These are phyloP conservation scores for Toxotes chatareus DNA, from an alignment of 2,113 vertebrate species.

Conservation along the genomic window DNA sequence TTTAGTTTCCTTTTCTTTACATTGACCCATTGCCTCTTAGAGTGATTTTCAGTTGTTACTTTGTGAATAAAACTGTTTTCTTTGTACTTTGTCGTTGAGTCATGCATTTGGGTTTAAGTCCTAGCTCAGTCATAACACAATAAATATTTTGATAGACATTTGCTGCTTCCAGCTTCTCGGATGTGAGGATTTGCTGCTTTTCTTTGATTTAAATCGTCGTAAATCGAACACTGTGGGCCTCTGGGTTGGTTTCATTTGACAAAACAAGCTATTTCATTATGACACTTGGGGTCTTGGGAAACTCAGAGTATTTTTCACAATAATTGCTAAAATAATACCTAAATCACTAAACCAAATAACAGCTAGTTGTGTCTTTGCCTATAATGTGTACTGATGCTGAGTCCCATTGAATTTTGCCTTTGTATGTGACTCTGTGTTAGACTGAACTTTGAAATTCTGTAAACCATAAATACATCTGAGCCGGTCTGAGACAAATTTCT, in stretches of 20 bases:
- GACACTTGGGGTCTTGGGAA: not conserved
- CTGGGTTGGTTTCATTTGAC: not conserved
- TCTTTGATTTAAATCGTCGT: not conserved
- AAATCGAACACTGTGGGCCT: not conserved
- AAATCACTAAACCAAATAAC: not conserved
- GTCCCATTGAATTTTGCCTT: not conserved
- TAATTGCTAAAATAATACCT: not conserved
- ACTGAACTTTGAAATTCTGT: not conserved
- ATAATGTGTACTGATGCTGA: not conserved
- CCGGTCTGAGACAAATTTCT: not conserved
- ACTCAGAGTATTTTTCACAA: not conserved
- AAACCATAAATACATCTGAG: conserved; percentile 4
- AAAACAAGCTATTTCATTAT: not conserved
- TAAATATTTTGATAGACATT: not conserved
- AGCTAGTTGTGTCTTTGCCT: not conserved
- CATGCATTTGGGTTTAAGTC: too few relatives aligned
- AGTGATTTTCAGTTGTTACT: too few relatives aligned
- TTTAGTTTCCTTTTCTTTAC: too few relatives aligned
- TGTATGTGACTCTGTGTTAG: not conserved
- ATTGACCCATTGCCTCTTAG: too few relatives aligned
- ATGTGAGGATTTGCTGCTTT: not conserved
- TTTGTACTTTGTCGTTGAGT: too few relatives aligned
- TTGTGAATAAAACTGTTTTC: too few relatives aligned
- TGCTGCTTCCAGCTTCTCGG: not conserved
- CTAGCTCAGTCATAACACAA: too few relatives aligned